Percentiles rank a stretch among this genome's conserved stretches.
Conservation (phyloP, 2,888 invertebrate species). For the Anagyrus pseudococci region DNA sequence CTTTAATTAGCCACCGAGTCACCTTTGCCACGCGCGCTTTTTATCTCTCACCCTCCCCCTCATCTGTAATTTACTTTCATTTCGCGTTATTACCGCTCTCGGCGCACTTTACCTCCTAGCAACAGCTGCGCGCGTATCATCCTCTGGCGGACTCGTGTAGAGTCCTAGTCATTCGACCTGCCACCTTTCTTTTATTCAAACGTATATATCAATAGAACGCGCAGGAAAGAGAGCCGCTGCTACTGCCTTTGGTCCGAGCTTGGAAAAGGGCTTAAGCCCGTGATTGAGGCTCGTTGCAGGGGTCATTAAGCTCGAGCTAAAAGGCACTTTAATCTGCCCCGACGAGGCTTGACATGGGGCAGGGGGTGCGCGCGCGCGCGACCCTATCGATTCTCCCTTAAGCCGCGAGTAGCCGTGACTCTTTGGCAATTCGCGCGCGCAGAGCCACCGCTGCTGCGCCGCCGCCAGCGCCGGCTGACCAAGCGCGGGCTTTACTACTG, state of each 20-base stretch:
- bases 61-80: constrained; percentile 11
- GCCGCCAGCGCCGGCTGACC: constrained; percentile 40
- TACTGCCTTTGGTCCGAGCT: too few relatives aligned
- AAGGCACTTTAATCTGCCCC: constrained; percentile 53
- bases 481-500: constrained; percentile 48
- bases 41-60: too few relatives aligned
- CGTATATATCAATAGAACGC: constrained; percentile 11
- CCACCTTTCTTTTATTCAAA: constrained; percentile 1
- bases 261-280: constrained; percentile 52
- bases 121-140: not conserved
- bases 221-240: not conserved
- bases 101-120: not conserved
- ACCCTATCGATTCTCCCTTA: constrained; percentile 54
- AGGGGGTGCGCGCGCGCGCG: constrained; percentile 27
- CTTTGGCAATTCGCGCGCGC: constrained; percentile 48
- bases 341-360: constrained; percentile 48
- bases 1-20: constrained; percentile 19
- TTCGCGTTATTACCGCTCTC: not conserved
- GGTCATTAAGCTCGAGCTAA: constrained; percentile 57
- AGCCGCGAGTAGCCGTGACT: constrained; percentile 45
- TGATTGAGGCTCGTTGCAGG: constrained; percentile 57
- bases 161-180: not conserved
- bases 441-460: constrained; percentile 27
- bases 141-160: too few relatives aligned
- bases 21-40: not conserved